Evolutionary conservation across 2,113 vertebrate genomes (phyloP).

Genomic region (Mus musculus): DNA sequence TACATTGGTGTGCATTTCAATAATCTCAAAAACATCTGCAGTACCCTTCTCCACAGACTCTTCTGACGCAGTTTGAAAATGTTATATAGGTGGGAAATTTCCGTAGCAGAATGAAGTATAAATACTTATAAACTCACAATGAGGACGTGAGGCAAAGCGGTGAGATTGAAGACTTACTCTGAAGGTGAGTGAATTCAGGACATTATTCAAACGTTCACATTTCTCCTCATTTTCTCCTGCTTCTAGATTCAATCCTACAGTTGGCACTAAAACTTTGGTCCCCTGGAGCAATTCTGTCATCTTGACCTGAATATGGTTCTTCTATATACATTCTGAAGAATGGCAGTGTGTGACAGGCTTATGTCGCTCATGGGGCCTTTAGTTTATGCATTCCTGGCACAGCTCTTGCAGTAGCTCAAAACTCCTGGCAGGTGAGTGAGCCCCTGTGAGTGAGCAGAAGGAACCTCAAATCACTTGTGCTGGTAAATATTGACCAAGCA

Average conservation of each 20-base stretch:
- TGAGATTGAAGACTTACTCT: constrained; percentile 39
- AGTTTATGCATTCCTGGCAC: not conserved
- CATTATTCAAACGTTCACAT: constrained; percentile 36
- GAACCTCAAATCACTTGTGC: not conserved
- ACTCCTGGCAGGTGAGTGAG: not conserved
- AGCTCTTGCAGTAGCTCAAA: not conserved
- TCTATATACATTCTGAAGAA: not conserved
- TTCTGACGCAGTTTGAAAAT: constrained; percentile 62
- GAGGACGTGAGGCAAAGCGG: constrained; percentile 23
- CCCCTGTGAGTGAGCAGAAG: not conserved
- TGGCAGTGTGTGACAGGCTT: not conserved
- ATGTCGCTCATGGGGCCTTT: not conserved
- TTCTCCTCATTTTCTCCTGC: constrained; percentile 20
- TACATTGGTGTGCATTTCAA: constrained; percentile 63
- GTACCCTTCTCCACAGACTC: constrained; percentile 55
- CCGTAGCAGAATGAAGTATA: constrained; percentile 17
- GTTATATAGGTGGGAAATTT: constrained; percentile 19
- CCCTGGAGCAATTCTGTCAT: constrained; percentile 48
- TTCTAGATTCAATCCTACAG: constrained; percentile 24
- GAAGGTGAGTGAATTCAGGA: constrained; percentile 23
- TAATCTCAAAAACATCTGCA: constrained; percentile 46
- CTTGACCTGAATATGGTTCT: not conserved
- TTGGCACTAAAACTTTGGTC: constrained; percentile 27
- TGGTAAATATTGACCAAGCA: constrained; percentile 28
- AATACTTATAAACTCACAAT: constrained; percentile 40